phyloP scores from a whole-genome alignment of 2,113 vertebrate genomes.

The Ancistrus triradiatus region DNA sequence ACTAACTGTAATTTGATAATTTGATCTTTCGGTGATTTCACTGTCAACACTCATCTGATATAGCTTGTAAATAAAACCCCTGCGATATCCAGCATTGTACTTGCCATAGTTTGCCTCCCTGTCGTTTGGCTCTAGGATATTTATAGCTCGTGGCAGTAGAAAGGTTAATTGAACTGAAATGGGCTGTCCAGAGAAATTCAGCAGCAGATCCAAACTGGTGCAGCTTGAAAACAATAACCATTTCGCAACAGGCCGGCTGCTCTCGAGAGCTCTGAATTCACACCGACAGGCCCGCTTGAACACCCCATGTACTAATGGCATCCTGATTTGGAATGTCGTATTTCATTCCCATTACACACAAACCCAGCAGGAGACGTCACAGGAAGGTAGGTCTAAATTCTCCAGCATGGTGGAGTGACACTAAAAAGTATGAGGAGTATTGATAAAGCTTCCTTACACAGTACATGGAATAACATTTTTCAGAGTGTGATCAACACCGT shows the following conservation, averaged over 20 bases:
- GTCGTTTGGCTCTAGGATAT: conserved; percentile 55
- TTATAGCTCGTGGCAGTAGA: conserved; percentile 53
- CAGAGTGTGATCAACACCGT: too few relatives aligned
- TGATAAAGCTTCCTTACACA: too few relatives aligned
- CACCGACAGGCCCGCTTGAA: conserved; percentile 1
- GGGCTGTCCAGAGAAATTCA: conserved; percentile 49
- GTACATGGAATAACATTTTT: too few relatives aligned
- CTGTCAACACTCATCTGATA: too few relatives aligned
- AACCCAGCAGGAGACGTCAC: neutral
- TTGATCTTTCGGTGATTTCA: too few relatives aligned
- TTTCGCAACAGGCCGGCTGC: conserved; percentile 19
- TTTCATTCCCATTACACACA: conserved; percentile 9
- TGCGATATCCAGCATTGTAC: conserved; percentile 4
- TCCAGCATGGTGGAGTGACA: too few relatives aligned
- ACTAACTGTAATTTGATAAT: too few relatives aligned
- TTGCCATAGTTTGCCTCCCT: conserved; percentile 29
- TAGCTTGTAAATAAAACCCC: neutral
- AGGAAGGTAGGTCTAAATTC: neutral
- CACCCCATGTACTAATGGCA: neutral
- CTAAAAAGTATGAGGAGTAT: too few relatives aligned
- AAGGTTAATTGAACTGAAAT: conserved; percentile 64
- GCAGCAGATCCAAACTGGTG: conserved; percentile 18
- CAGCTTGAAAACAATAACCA: conserved; percentile 40
- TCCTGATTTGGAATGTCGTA: neutral
- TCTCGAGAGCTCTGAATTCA: conserved; percentile 26